A percentile compares a stretch with the other conserved stretches of the same genome.
These are phyloP conservation scores for Prunella fulvescens DNA, from an alignment of 2,113 vertebrate genomes.

Conservation along the genomic window DNA sequence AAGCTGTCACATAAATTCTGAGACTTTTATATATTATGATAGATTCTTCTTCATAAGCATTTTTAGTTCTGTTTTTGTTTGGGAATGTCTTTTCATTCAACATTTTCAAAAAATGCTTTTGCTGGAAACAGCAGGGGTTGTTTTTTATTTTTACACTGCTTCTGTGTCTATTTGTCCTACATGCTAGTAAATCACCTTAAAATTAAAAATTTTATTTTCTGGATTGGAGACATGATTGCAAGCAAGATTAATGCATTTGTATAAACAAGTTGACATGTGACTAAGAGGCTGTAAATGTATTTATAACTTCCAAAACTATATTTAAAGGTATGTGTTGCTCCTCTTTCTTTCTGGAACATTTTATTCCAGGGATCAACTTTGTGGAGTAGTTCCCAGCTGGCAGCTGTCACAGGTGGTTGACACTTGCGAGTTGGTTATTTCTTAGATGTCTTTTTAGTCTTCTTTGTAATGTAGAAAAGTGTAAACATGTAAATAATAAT, in stretches of 20 bases:
- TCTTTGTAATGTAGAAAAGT: neutral
- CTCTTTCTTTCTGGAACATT: neutral
- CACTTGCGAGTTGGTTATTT: neutral
- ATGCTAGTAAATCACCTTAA: neutral
- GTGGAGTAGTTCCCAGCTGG: neutral
- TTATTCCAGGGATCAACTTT: neutral
- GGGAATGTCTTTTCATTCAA: neutral
- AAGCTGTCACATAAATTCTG: neutral
- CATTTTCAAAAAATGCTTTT: neutral
- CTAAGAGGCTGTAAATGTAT: neutral
- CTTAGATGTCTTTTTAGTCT: neutral
- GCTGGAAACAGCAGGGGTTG: neutral
- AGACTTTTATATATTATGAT: neutral
- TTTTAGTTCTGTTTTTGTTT: neutral
- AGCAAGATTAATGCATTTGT: neutral
- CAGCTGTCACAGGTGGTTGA: neutral
- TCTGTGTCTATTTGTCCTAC: neutral
- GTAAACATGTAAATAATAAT: neutral
- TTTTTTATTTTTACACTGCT: neutral
- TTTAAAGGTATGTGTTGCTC: neutral
- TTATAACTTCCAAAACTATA: constrained; percentile 14
- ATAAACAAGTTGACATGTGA: neutral
- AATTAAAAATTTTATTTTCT: neutral
- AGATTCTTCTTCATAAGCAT: neutral
- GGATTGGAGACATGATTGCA: neutral